Base-by-base conservation (phyloP, 2,888 invertebrate genomes). In the Phymatocera aterrima region DNA sequence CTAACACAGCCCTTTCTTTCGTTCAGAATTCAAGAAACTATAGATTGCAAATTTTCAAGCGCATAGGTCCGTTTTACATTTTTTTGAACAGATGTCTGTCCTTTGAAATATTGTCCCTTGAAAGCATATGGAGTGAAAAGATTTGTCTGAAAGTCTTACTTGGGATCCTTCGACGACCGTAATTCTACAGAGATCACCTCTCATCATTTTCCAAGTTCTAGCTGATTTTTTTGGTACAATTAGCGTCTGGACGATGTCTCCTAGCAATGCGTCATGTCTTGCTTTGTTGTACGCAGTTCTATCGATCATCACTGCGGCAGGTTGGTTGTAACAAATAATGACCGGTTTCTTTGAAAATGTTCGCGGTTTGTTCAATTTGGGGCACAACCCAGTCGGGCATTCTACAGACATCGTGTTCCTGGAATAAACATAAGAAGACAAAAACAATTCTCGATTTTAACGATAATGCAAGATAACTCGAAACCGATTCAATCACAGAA, bases 181-280 rank as follows among this genome's bases (percentile, higher is more conserved):
- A 3, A 92, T 85, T 15, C 92, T 90, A 79, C 92, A 92, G 0
- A 92, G 84, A 80, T 92, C 91, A 6, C 91, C 91, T 40, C 83
- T 79, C 72, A 87, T 85, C 87, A 92, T 86, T 15, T 87, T 88
- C 91, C 91, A 92, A 8, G 91, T 91, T 82, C 87, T 80, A 0
- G 91, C 92, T 61, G 89, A 84, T 64, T 88, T 88, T 80, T 91
- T 91, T 1, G 91, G 91, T 12, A 91, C 89, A 8, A 88, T 84
- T 40, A 91, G 18, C 0, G 84, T 86, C 43, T 90, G 81, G 0
- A 90, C 79, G 15, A 88, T 10, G 0, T 87, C 82, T 0, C 91
- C 91, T 6, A 85, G 78, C 40, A 90, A 79, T 0, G 91, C 89
- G 18, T 84, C 80, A 75, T 83, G 87, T 1, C 91, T 87, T 65